Conservation (phyloP, 2,888 invertebrate species). For the Ferdinandea cuprea region DNA sequence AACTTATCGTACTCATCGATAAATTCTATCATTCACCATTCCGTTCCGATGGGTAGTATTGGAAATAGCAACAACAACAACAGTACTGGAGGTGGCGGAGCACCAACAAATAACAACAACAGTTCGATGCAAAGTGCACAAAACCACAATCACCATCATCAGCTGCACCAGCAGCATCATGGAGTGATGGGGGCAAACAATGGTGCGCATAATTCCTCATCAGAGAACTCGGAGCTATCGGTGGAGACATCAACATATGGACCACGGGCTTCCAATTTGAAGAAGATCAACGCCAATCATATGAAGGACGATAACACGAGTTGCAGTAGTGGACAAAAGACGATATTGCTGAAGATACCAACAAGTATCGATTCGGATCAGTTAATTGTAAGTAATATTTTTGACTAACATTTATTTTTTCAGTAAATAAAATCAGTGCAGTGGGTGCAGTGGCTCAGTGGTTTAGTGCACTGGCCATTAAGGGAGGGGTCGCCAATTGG, state of each 20-base stretch:
- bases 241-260: conserved; percentile 76
- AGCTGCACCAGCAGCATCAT: conserved; percentile 52
- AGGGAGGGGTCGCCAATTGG: too few relatives aligned
- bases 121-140: conserved; percentile 46
- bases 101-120: conserved; percentile 47
- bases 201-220: conserved; percentile 80
- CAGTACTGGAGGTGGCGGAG: conserved; percentile 15
- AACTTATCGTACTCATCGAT: conserved; percentile 70
- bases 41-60: conserved; percentile 46
- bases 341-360: conserved; percentile 82
- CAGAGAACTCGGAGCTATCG: conserved; percentile 82
- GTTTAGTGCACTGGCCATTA: too few relatives aligned
- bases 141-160: conserved; percentile 61
- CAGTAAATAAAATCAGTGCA: too few relatives aligned
- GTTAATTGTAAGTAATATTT: conserved; percentile 80
- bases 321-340: conserved; percentile 79
- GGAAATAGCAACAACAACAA: conserved; percentile 30
- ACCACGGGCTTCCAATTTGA: conserved; percentile 78
- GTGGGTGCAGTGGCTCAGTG: too few relatives aligned
- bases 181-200: conserved; percentile 73
- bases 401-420: not conserved
- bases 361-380: conserved; percentile 82
- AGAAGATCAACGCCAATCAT: conserved; percentile 77
- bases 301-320: conserved; percentile 76
- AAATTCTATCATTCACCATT: conserved; percentile 62